Evolutionary conservation across 1,140 invertebrate species (phyloP), one percentile per base, ranked within the genome.

Genomic region (Scaptomyza graminum): DNA sequence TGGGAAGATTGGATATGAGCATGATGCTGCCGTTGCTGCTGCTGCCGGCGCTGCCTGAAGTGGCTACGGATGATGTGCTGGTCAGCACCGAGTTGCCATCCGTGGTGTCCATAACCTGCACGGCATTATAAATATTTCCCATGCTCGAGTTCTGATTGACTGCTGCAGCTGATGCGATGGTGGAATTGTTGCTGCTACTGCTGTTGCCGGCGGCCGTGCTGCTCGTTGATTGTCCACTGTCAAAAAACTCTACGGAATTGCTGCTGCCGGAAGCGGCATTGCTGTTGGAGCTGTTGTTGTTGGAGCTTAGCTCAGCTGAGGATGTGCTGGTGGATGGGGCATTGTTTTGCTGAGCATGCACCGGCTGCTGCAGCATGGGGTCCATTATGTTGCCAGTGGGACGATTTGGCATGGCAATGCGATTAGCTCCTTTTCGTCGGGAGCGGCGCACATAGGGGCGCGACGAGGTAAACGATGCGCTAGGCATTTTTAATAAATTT

Each of bases 381-480:
- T 91, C 90, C 90, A 91, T 88, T 37, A 91, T 89, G 59, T 91
- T 91, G 49, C 90, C 87, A 84, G 94, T 94, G 92, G 95, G 96
- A 93, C 95, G 94, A 83, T 95, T 96, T 81, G 95, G 95, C 92
- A 96, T 93, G 69, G 95, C 95, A 92, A 96, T 96, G 89, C 96
- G 94, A 93, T 95, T 95, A 90, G 95, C 95, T 91, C 95, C 95
- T 95, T 96, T 97, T 93, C 96, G 95, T 91, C 96, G 93, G 84
- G 96, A 97, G 65, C 88, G 90, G 52, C 96, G 94, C 84, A 96
- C 95, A 94, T 96, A 97, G 93, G 95, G 96, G 93, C 96, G 94
- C 92, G 96, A 96, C 92, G 96, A 96, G 90, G 95, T 96, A 93
- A 96, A 97, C 91, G 96, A 96, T 92, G 96, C 96, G 94, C 96